Base-by-base conservation (phyloP, 2,113 vertebrate genomes). In the Cardinalis cardinalis region DNA sequence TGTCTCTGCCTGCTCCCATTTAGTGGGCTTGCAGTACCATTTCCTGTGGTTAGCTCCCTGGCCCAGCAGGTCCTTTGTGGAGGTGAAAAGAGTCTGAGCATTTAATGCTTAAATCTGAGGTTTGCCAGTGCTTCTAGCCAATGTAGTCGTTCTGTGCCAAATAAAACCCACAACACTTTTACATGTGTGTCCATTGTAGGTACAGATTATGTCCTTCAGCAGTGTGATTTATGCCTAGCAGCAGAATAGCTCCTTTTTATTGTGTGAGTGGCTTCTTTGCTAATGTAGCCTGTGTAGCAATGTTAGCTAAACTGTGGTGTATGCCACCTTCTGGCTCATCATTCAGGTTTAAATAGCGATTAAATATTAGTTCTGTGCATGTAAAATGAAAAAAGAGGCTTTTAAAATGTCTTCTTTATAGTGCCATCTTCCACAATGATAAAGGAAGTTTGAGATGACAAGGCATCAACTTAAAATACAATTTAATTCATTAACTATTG, bases 1-100 rank as follows among this genome's bases (percentile, higher is more conserved):
- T 74, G 86, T 36, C 60, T 84, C 72, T 84, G 34, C 76, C 58
- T 92, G 81, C 43, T 89, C 26, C 12, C 25, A 7, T 52, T 60
- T 51, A 49, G 12, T 60, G 55, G 32, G 36, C 18, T 89, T 0
- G 0, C 9, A 36, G 56, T 36, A 38, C 26, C 1, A 0, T 60
- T 84, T 63, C 32, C 31, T 88, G 0, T 0, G 4, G 18, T 59
- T 86, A 56, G 15, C 44, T 6, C 6, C 17, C 4, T 31, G 3
- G 23, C 46, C 46, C 0, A 2, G 51, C 34, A n/a, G 18, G 7
- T 63, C 29, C 7, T 76, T 7, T 59, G 32, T 44, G 48, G 28
- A 84, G 26, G 18, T 83, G 38, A 58, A n/a, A 21, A 56, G 11
- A 7, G 40, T 51, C 1, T 51, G 18, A 43, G 18, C 25, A 26